These are phyloP conservation scores for Grammomys surdaster DNA, from an alignment of 2,113 vertebrate species.

Conservation along the genomic window DNA sequence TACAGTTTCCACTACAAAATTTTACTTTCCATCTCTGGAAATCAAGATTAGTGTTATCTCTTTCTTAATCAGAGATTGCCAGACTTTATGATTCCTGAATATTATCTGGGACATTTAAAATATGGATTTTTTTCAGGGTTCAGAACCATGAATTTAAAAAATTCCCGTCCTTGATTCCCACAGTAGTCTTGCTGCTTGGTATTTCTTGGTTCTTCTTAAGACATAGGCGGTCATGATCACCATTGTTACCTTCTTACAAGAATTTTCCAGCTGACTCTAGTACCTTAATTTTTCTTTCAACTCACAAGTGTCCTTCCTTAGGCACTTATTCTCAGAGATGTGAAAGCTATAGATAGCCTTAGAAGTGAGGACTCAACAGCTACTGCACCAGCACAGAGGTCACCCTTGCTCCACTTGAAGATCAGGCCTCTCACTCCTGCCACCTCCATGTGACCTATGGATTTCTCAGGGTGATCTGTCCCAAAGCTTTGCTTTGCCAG, in stretches of 20 bases:
- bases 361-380: not conserved
- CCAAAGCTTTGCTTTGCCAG: not conserved
- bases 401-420: not conserved
- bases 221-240: not conserved
- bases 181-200: not conserved
- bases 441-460: not conserved
- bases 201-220: not conserved
- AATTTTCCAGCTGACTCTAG: not conserved
- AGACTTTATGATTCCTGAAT: not conserved
- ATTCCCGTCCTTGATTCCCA: not conserved
- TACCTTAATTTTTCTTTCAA: not conserved
- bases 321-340: not conserved
- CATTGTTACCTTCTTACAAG: not conserved
- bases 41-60: not conserved
- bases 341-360: not conserved
- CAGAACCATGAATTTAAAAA: not conserved
- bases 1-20: not conserved
- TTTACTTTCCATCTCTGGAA: slow-evolving; percentile 12
- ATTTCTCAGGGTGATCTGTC: not conserved
- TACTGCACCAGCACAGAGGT: not conserved
- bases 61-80: slow-evolving; percentile 23
- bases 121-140: not conserved
- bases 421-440: not conserved
- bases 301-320: not conserved
- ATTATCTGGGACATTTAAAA: slow-evolving; percentile 22